A percentile compares a stretch with the other conserved stretches of the same genome.
Conservation (phyloP, 2,113 vertebrate species). For the Sinocyclocheilus grahami region DNA sequence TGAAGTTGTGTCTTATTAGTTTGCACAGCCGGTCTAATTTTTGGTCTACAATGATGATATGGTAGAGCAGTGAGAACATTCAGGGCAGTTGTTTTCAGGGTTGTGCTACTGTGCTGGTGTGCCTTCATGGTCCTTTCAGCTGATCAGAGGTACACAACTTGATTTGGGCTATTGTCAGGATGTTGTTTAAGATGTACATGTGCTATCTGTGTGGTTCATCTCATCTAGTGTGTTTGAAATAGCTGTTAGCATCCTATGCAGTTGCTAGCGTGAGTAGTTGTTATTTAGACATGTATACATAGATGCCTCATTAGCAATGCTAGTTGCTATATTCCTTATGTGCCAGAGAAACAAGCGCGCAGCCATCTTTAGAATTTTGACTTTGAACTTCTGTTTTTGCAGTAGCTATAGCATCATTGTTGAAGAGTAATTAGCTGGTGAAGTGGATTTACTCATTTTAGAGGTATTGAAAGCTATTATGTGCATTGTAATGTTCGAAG, state of each 20-base stretch:
- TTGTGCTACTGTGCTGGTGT: conserved; percentile 7
- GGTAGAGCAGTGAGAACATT: conserved; percentile 61
- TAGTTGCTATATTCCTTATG: no score
- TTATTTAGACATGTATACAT: no score
- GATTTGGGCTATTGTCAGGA: neutral
- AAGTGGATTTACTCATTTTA: no score
- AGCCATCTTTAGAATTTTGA: no score
- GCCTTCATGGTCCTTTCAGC: neutral
- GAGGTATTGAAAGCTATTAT: no score
- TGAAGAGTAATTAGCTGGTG: no score
- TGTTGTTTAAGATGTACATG: neutral
- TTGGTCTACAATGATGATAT: conserved; percentile 61
- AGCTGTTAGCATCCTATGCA: neutral
- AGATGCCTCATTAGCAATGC: no score
- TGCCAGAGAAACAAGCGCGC: no score
- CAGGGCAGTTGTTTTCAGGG: conserved; percentile 58
- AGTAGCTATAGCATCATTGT: no score
- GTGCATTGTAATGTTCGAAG: no score
- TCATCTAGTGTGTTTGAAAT: neutral
- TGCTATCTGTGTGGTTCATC: neutral
- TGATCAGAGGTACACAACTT: neutral
- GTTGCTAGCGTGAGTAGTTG: no score
- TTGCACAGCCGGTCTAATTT: conserved; percentile 72
- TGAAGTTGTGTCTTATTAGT: conserved; percentile 58
- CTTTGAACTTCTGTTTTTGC: no score